Percentiles rank a stretch among this genome's conserved stretches.
Evolutionary conservation across 2,113 vertebrate species (phyloP).

Genomic region (Sinosuthora webbiana): DNA sequence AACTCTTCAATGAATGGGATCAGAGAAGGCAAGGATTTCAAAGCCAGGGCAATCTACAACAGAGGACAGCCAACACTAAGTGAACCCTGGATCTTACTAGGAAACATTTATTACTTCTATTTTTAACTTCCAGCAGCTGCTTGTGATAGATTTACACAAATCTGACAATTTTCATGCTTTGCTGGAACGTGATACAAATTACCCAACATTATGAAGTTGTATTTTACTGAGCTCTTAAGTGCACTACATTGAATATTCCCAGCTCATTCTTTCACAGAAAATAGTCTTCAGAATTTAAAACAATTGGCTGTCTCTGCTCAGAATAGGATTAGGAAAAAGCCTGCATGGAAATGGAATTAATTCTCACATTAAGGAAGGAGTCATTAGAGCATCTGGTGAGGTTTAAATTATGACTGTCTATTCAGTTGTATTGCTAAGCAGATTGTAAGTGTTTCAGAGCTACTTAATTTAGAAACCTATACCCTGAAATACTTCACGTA

Average conservation of each 20-base stretch:
- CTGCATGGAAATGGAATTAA: conserved; percentile 40
- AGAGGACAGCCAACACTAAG: background rate
- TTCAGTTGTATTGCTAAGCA: conserved; percentile 15
- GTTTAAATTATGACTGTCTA: background rate
- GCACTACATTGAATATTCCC: background rate
- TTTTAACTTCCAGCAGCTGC: conserved; percentile 22
- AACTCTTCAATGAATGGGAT: background rate
- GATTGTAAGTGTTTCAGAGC: conserved; percentile 25
- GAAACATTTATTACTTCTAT: background rate
- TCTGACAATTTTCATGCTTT: background rate
- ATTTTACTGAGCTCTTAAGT: background rate
- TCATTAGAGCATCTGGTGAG: conserved; percentile 52
- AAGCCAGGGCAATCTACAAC: background rate
- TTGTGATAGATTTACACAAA: background rate
- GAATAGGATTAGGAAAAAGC: conserved; percentile 37
- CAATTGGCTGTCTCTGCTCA: conserved; percentile 27
- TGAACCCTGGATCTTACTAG: background rate
- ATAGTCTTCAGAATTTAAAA: background rate
- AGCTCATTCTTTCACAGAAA: background rate
- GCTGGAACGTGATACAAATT: background rate
- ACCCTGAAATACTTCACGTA: background rate
- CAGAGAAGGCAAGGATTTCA: background rate
- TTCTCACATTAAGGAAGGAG: conserved; percentile 47
- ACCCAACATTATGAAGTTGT: background rate
- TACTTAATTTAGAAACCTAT: background rate